Evolutionary conservation across 1,140 invertebrate genomes (phyloP).

Genomic region (Ladona fulva): DNA sequence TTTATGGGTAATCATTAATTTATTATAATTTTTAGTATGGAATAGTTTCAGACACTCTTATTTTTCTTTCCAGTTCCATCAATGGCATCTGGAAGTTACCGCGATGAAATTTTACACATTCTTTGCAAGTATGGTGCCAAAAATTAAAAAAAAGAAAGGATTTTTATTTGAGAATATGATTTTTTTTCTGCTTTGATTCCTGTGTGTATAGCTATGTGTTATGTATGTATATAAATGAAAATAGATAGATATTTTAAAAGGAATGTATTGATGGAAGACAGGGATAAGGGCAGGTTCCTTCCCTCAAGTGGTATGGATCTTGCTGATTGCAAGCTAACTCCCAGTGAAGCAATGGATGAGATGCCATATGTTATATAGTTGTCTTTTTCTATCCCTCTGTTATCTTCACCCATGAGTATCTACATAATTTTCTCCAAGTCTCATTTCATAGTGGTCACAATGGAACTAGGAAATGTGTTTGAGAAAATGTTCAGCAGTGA

Average conservation of each 20-base stretch:
- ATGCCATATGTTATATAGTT: no score
- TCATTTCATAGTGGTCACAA: no score
- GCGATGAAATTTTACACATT: conserved; percentile 6
- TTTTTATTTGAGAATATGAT: neutral
- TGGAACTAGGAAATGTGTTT: no score
- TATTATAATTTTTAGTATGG: no score
- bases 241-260: neutral
- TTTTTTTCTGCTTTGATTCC: neutral
- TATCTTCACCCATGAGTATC: no score
- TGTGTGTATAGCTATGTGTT: neutral
- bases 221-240: neutral
- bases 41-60: neutral
- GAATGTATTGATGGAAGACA: neutral
- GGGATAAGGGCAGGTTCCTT: conserved; percentile 2
- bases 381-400: no score
- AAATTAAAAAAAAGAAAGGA: neutral
- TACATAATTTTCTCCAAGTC: no score
- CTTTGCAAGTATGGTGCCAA: conserved; percentile 4
- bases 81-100: conserved; percentile 4
- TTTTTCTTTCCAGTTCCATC: conserved; percentile 3
- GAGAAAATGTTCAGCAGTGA: no score
- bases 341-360: no score
- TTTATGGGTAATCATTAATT: no score
- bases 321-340: no score
- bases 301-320: neutral